A percentile compares a stretch with the other conserved stretches of the same genome.
phyloP scores from a whole-genome alignment of 2,113 vertebrate genomes.

The Dendropsophus ebraccatus region DNA sequence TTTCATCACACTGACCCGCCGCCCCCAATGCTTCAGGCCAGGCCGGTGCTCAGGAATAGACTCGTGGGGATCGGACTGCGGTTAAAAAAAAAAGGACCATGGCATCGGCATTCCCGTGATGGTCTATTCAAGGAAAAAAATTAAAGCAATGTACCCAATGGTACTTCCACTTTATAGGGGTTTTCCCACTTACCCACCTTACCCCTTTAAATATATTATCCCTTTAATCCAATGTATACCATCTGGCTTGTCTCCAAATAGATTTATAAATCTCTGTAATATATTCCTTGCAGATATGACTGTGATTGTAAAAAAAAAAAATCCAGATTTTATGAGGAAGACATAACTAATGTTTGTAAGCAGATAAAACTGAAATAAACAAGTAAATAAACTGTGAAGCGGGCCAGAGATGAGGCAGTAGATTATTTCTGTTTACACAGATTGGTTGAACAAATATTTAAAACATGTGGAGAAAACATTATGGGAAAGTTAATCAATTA shows the following conservation, averaged over 20 bases:
- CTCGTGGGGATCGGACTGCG: too few relatives aligned
- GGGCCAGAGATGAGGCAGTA: neutral
- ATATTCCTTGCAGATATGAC: neutral
- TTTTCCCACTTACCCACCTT: too few relatives aligned
- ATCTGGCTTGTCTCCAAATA: neutral
- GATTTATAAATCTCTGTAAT: neutral
- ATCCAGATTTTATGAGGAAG: neutral
- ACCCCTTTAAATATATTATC: neutral
- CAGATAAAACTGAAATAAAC: slow-evolving; percentile 8
- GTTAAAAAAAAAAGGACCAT: too few relatives aligned
- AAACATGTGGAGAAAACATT: slow-evolving; percentile 3
- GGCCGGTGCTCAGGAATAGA: too few relatives aligned
- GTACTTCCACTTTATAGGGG: too few relatives aligned
- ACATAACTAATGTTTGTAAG: slow-evolving; percentile 7
- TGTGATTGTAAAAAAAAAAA: neutral
- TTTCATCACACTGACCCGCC: too few relatives aligned
- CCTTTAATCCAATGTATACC: neutral
- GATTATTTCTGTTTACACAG: neutral
- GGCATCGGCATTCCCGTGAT: too few relatives aligned
- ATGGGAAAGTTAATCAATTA: slow-evolving; percentile 18
- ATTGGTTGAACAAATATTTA: slow-evolving; percentile 4
- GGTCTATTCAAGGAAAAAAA: too few relatives aligned
- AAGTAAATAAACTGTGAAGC: neutral
- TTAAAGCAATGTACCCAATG: too few relatives aligned
- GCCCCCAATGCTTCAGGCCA: too few relatives aligned